These are phyloP conservation scores for Sesamia nonagrioides DNA, from an alignment of 1,140 invertebrate genomes.

Conservation along the genomic window DNA sequence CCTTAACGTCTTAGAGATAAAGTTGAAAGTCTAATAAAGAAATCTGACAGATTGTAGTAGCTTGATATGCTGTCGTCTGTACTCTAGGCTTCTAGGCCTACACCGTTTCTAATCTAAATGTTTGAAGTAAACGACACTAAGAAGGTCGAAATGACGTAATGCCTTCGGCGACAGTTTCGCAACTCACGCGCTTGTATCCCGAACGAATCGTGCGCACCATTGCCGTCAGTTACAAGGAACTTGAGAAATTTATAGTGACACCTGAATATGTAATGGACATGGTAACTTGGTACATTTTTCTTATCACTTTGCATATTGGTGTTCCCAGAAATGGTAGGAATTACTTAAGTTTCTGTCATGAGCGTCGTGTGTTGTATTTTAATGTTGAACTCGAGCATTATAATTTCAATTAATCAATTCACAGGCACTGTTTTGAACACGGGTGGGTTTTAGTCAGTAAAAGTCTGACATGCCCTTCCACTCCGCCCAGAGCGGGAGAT, in stretches of 20 bases:
- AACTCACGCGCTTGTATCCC: conserved; percentile 33
- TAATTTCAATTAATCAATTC: background rate
- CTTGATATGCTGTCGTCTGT: no score
- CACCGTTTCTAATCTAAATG: conserved; percentile 7
- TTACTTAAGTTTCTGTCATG: background rate
- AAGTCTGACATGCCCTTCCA: no score
- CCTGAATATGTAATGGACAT: conserved; percentile 14
- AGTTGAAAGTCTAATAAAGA: no score
- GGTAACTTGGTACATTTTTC: background rate
- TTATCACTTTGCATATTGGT: background rate
- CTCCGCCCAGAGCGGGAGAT: no score
- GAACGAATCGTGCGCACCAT: conserved; percentile 15
- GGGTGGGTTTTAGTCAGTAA: no score
- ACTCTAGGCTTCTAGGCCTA: background rate
- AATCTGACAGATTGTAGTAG: no score
- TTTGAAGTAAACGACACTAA: conserved; percentile 38
- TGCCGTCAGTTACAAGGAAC: conserved; percentile 15
- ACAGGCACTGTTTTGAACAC: no score
- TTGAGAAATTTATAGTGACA: conserved; percentile 9
- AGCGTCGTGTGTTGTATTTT: background rate
- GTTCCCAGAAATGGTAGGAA: background rate
- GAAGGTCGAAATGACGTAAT: conserved; percentile 33
- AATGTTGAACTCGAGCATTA: background rate
- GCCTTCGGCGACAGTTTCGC: conserved; percentile 15
- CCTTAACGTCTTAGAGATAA: no score